Base-by-base conservation (phyloP, 2,113 vertebrate genomes). In the Barbus barbus region DNA sequence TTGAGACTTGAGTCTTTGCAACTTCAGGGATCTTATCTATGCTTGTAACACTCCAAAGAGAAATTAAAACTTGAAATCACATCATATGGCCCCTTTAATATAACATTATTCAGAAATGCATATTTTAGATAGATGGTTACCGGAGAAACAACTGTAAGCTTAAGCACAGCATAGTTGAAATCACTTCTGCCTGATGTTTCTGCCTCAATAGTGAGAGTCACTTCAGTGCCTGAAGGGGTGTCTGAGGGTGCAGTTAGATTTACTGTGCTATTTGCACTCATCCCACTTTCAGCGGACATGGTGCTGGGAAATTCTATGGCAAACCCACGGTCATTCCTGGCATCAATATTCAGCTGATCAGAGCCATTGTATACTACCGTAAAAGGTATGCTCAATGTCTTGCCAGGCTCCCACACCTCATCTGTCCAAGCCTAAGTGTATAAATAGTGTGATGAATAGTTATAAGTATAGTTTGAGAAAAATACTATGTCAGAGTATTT, bases 201-300 rank as follows among this genome's bases (percentile, higher is more conserved):
- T 1, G 86, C 93, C 38, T 87, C 90, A 24, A 94, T 91, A 8
- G 90, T 94, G 0, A 95, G 71, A 1, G 93, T 93, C 72, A 94
- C 85, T 0, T 89, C 91, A 8, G 90, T 91, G 72, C 94, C 94
- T 8, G 91, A 90, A 14, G 76, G 16, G 7, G 92, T 90, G 2
- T 6, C 69, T 28, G 26, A 0, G 5, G 93, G 92, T 6, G 63
- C 88, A 0, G 71, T 84, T 3, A 94, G 26, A 14, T 77, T 90
- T 5, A 93, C 82, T 0, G 86, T 90, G 76, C 87, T 89, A 1
- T 46, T 89, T 0, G 88, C 91, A 26, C 80, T 89, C 8, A 79
- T 28, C 24, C 60, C 86, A 13, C 41, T 28, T 5, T 8, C 85
- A 14, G 89, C 13, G 1, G 51, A 83, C 26, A 95, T 0, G 0